A percentile compares a stretch with the other conserved stretches of the same genome.
phyloP scores from a whole-genome alignment of 2,888 invertebrate genomes.

The Melinaea marsaeus region DNA sequence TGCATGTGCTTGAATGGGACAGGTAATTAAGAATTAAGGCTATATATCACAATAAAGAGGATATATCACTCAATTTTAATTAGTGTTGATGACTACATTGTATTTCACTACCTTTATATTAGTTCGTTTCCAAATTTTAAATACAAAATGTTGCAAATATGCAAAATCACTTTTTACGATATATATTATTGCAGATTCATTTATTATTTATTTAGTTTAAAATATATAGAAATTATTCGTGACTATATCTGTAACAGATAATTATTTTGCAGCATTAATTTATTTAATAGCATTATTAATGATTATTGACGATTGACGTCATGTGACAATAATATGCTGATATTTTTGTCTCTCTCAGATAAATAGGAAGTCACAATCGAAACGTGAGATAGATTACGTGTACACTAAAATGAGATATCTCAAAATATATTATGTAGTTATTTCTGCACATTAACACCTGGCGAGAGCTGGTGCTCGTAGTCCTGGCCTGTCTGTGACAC shows the following conservation, averaged over 20 bases:
- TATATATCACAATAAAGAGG: slow-evolving; percentile 37
- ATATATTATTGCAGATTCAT: no score
- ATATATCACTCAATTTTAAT: neutral
- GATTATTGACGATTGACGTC: neutral
- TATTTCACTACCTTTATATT: no score
- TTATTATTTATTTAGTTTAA: no score
- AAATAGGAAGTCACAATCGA: slow-evolving; percentile 12
- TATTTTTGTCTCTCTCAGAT: slow-evolving; percentile 1
- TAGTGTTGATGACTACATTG: no score
- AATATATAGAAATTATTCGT: no score
- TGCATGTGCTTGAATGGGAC: slow-evolving; percentile 46
- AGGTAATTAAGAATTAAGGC: slow-evolving; percentile 44
- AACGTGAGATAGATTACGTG: slow-evolving; percentile 14
- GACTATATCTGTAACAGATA: no score
- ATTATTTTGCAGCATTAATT: no score
- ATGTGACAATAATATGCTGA: neutral
- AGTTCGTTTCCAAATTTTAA: no score
- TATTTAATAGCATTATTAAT: neutral
- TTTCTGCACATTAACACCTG: slow-evolving; percentile 61
- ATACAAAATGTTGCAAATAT: no score
- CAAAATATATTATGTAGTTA: slow-evolving; percentile 27
- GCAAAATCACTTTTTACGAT: no score
- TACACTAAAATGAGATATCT: slow-evolving; percentile 23
- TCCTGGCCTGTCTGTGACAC: slow-evolving; percentile 48
- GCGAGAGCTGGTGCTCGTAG: slow-evolving; percentile 54